Evolutionary conservation across 2,113 vertebrate species (phyloP).

Genomic region (Prionailurus bengalensis): DNA sequence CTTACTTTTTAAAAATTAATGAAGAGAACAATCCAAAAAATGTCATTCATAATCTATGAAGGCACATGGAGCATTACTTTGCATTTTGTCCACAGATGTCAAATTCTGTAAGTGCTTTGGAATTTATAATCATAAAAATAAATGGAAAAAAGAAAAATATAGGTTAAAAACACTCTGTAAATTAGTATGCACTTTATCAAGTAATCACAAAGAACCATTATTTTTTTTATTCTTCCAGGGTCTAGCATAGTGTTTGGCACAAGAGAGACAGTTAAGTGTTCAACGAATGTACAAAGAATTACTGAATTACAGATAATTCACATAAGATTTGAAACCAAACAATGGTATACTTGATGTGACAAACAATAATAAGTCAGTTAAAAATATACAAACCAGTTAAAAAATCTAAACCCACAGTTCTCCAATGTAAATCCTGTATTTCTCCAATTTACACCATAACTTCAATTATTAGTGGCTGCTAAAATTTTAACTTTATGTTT

Average conservation of each 20-base stretch:
- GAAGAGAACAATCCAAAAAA: constrained; percentile 25
- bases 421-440: neutral
- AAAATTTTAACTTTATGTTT: constrained; percentile 38
- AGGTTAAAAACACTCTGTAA: constrained; percentile 22
- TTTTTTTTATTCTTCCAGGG: neutral
- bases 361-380: neutral
- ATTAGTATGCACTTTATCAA: neutral
- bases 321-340: neutral
- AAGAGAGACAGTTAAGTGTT: neutral
- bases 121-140: constrained; percentile 54
- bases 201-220: neutral
- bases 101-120: constrained; percentile 41
- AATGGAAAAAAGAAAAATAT: constrained; percentile 32
- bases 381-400: neutral
- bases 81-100: neutral
- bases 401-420: neutral
- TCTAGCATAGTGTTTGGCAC: neutral
- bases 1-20: constrained; percentile 43
- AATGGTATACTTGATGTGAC: neutral
- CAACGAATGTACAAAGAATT: neutral
- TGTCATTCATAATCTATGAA: neutral
- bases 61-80: neutral
- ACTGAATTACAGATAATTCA: neutral
- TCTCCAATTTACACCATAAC: constrained; percentile 6
- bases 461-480: neutral